Evolutionary conservation across 2,888 invertebrate genomes (phyloP), one percentile per base, ranked within the genome.

Genomic region (Microchrysa polita): DNA sequence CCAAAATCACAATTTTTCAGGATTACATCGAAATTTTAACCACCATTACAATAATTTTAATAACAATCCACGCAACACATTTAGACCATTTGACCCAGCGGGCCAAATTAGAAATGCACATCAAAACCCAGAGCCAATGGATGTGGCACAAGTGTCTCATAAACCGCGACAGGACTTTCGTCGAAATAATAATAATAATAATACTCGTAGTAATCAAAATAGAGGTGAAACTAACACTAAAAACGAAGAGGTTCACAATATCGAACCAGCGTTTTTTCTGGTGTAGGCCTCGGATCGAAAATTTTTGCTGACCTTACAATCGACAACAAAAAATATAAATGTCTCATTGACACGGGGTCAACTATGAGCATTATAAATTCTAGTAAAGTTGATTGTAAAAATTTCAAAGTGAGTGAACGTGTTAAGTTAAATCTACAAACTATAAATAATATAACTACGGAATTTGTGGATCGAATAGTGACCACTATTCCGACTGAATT

Each of bases 251-350:
- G 53, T 53, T 53, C 53, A 53, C 16, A 1, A 53, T 1, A 53
- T 14, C 7, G 53, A 53, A 16, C 53, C 53, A 53, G 53, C 42
- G 42, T 42, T 42, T 53, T 53, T 53, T 53, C 63, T 63, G 18
- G 44, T 42, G 18, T 40, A 63, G 63, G 63, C 63, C 63, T 63
- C 42, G 42, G 63, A 40, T 20, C 16, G 2, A 63, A 63, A 63
- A 63, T 63, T 18, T 42, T 40, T 63, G 44, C 16, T 14, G 0
- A 42, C 20, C 5, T 23, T 18, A 63, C 2, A 1, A 14, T 10
- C 23, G 63, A 1, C 20, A 18, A 63, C 34, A 7, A 53, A n/a
- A 53, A 53, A 10, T 53, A 53, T 53, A 53, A n/a, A 16, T 5
- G n/a, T 16, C 53, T 53, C 5, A 53, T 53, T 10, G 53, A 53